Percentiles rank a stretch among this genome's conserved stretches.
Conservation (phyloP, 2,797 vertebrate genomes). For the Falco novaeseelandiae region DNA sequence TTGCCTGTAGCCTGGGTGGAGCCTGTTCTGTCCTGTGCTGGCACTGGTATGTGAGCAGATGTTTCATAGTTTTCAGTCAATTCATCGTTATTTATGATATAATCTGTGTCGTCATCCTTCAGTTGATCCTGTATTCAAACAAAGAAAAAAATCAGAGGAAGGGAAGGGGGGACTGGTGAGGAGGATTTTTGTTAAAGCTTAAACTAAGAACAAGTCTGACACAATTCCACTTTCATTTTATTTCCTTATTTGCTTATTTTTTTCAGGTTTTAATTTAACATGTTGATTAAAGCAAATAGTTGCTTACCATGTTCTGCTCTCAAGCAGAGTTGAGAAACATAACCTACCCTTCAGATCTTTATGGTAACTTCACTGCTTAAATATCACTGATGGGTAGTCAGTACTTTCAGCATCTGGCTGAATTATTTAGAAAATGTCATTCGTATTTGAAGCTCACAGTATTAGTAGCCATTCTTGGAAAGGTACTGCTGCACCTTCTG, state of each 20-base stretch:
- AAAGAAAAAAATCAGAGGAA: neutral
- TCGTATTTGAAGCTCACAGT: neutral
- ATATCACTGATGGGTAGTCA: neutral
- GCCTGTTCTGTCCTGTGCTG: neutral
- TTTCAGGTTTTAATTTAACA: neutral
- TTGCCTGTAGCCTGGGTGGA: conserved; percentile 44
- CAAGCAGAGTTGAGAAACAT: neutral
- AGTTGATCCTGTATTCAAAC: conserved; percentile 72
- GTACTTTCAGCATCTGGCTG: neutral
- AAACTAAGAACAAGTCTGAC: neutral
- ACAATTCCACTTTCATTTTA: neutral
- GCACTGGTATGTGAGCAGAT: neutral
- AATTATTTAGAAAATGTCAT: neutral
- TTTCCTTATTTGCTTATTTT: neutral
- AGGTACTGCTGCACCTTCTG: neutral
- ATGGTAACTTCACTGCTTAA: neutral
- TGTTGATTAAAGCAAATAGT: neutral
- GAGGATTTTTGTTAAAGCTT: neutral
- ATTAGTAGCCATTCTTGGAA: neutral
- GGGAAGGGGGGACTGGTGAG: neutral
- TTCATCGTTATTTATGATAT: conserved; percentile 74
- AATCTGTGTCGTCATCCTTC: conserved; percentile 71
- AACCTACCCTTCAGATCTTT: neutral
- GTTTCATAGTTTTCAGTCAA: conserved; percentile 59
- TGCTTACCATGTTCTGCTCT: neutral